Conservation (phyloP, 92 coral and sea anemone genomes). For the Scolanthus callimorphus region DNA sequence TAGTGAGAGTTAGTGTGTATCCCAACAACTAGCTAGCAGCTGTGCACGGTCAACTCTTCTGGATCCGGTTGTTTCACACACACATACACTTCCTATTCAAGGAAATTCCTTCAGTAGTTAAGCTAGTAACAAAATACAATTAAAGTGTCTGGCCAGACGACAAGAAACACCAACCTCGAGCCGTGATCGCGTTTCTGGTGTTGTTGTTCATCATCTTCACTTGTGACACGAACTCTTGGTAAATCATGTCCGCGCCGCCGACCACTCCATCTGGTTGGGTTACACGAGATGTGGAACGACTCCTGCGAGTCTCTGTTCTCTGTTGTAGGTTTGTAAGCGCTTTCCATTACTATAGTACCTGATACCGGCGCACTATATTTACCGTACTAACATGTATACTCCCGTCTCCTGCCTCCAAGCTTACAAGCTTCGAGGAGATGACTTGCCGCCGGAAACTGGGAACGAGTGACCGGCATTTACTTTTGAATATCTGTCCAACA, state of each 20-base stretch:
- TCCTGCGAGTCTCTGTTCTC: conserved; percentile 56
- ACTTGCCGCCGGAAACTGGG: too few relatives aligned
- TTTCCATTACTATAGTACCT: conserved; percentile 69
- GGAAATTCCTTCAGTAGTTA: too few relatives aligned
- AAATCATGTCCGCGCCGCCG: conserved; percentile 14
- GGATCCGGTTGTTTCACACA: background rate
- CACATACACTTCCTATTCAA: too few relatives aligned
- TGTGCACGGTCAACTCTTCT: background rate
- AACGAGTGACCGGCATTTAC: too few relatives aligned
- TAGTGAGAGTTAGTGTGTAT: background rate
- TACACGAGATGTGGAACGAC: conserved; percentile 36
- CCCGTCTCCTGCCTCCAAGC: too few relatives aligned
- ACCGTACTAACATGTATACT: too few relatives aligned
- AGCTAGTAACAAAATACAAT: too few relatives aligned
- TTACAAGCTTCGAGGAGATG: too few relatives aligned
- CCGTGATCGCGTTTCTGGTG: conserved; percentile 2
- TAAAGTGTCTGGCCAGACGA: too few relatives aligned
- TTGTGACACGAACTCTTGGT: conserved; percentile 18
- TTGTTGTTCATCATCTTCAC: background rate
- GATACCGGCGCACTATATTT: too few relatives aligned
- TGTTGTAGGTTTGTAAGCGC: conserved; percentile 93
- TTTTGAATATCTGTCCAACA: too few relatives aligned
- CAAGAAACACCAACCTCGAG: conserved; percentile 10
- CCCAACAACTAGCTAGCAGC: background rate
- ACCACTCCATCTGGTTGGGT: conserved; percentile 40